Evolutionary conservation across 2,113 vertebrate species (phyloP), one percentile per base, ranked within the genome.

Genomic region (Asarcornis scutulata): DNA sequence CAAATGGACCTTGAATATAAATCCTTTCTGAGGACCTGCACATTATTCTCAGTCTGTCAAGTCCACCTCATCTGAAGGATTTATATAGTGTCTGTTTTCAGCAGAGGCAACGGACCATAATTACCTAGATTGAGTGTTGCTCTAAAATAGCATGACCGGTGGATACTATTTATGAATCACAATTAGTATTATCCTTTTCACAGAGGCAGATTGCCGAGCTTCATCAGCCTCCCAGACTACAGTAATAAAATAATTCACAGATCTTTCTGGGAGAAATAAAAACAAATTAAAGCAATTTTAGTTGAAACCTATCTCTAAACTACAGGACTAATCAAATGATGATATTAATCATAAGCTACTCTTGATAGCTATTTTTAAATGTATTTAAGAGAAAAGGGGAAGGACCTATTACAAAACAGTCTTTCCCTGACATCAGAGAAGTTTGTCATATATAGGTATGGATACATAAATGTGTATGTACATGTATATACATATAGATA

Each of bases 41-140:
- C 90, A 95, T 98, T 97, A 96, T 96, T 97, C 92, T 97, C 34
- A 81, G 66, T 34, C 74, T 97, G 97, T 97, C 97, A 96, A 93
- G 76, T 68, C 86, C 73, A 96, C 89, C 96, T 95, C 16, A 11
- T 91, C 88, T 94, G 96, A 97, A 97, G 95, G 95, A 97, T 98
- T 97, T 98, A 97, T 96, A 91, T 53, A 95, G 69, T 71, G 59
- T 77, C 94, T 95, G 91, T 87, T 89, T 95, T 94, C 92, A 93
- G 93, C 14, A 9, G 74, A 88, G 78, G 95, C 94, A 95, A 89
- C 8, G 8, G 75, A 89, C 91, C 90, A 32, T 96, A 97, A 98
- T 98, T 97, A 98, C 95, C 92, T 96, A 79, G 10, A 29, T 62
- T 85, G 93, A 76, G 88, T 88, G 87, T 92, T 96, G 92, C 84